Evolutionary conservation across 2,113 vertebrate genomes (phyloP).

Genomic region (Pangasianodon gigas): DNA sequence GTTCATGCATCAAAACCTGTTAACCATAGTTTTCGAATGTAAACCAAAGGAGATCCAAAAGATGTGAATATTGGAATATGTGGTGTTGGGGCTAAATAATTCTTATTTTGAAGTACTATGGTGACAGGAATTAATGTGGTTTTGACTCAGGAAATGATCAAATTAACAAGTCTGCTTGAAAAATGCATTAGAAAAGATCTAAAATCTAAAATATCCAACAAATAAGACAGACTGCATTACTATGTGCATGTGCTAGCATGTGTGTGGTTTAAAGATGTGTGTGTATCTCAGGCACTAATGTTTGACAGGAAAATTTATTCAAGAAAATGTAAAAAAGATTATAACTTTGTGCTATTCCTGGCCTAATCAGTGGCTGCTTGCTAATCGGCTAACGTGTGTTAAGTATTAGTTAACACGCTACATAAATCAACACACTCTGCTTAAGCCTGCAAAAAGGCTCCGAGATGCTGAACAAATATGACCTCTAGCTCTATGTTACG

Average conservation of each 20-base stretch:
- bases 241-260: neutral
- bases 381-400: neutral
- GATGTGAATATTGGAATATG: too few relatives aligned
- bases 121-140: too few relatives aligned
- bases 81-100: too few relatives aligned
- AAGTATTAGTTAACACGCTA: neutral
- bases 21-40: too few relatives aligned
- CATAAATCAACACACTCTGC: slow-evolving; percentile 3
- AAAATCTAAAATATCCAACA: too few relatives aligned
- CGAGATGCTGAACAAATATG: neutral
- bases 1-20: too few relatives aligned
- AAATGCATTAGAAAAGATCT: too few relatives aligned
- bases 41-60: too few relatives aligned
- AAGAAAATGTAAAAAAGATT: neutral
- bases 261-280: neutral
- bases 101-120: too few relatives aligned
- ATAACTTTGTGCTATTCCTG: neutral
- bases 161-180: too few relatives aligned
- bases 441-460: neutral
- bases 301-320: neutral
- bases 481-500: neutral
- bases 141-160: too few relatives aligned
- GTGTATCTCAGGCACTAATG: neutral
- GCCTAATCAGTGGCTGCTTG: neutral
- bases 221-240: too few relatives aligned